A percentile compares a stretch with the other conserved stretches of the same genome.
Conservation (phyloP, 1,140 invertebrate genomes). For the Pachyrhynchus sulphureomaculatus region DNA sequence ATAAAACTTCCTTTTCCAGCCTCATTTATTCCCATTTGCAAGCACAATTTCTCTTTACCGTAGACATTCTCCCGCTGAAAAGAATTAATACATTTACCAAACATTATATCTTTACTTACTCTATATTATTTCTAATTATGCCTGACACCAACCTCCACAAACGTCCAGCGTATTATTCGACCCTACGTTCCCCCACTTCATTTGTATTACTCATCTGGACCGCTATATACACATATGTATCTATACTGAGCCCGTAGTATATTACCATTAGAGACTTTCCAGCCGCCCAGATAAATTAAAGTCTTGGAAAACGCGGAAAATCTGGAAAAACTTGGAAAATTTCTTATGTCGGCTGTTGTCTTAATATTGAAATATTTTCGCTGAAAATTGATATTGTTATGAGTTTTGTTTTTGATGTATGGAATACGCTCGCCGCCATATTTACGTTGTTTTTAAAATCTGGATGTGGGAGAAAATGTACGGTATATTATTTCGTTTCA, state of each 20-base stretch:
- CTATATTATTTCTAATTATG: constrained; percentile 47
- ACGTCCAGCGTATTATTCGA: constrained; percentile 6
- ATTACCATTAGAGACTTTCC: constrained; percentile 45
- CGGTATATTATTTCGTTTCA: not conserved
- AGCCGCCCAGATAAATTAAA: constrained; percentile 36
- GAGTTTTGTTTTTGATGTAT: constrained; percentile 38
- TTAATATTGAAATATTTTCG: constrained; percentile 47
- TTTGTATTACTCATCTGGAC: constrained; percentile 19
- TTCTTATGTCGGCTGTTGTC: constrained; percentile 29
- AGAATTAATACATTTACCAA: constrained; percentile 3
- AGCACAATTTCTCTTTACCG: no score
- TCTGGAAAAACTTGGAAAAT: constrained; percentile 18
- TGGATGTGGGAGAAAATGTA: not conserved
- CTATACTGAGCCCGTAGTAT: constrained; percentile 45
- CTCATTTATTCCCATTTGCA: no score
- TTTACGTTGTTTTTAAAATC: constrained; percentile 3
- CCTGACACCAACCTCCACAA: constrained; percentile 34
- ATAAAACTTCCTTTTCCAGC: no score
- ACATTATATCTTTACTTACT: constrained; percentile 22
- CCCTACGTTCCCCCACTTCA: not conserved
- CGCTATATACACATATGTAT: constrained; percentile 46
- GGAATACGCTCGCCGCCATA: constrained; percentile 7
- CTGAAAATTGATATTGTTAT: constrained; percentile 45
- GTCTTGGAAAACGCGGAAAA: constrained; percentile 28
- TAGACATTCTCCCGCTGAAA: no score